Percentiles rank a stretch among this genome's conserved stretches.
Conservation (phyloP, 2,888 invertebrate genomes). For the Cyrtodaria siliqua region DNA sequence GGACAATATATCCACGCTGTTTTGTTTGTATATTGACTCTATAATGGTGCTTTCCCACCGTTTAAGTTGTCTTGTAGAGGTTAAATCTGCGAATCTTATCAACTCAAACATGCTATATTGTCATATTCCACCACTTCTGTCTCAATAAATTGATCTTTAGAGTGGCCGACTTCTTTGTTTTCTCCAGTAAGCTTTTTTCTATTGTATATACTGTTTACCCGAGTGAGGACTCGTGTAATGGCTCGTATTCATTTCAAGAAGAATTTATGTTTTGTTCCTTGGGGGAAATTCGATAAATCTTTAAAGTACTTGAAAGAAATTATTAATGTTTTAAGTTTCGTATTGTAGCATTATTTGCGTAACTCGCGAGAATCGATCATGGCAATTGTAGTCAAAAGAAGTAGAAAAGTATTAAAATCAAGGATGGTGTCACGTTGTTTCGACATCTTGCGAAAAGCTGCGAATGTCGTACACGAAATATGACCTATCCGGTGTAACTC, state of each 20-base stretch:
- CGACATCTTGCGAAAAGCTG: too few relatives aligned
- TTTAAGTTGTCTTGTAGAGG: background rate
- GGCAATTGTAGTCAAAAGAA: slow-evolving; percentile 2
- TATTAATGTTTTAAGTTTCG: slow-evolving; percentile 37
- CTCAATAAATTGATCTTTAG: slow-evolving; percentile 45
- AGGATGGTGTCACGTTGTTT: background rate
- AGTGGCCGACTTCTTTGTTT: slow-evolving; percentile 30
- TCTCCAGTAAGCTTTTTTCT: slow-evolving; percentile 5
- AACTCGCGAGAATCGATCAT: slow-evolving; percentile 38
- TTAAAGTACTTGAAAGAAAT: slow-evolving; percentile 47
- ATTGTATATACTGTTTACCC: slow-evolving; percentile 34
- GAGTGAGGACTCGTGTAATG: slow-evolving; percentile 28
- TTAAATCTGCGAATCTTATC: slow-evolving; percentile 20
- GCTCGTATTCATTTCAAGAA: slow-evolving; percentile 59
- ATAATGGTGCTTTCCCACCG: background rate
- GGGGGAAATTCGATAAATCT: slow-evolving; percentile 59
- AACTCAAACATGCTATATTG: slow-evolving; percentile 22
- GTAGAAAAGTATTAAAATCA: background rate
- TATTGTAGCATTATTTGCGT: slow-evolving; percentile 43
- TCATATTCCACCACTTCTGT: slow-evolving; percentile 15
- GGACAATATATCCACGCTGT: too few relatives aligned
- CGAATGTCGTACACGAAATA: too few relatives aligned
- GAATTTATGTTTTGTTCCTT: slow-evolving; percentile 35
- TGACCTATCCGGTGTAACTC: too few relatives aligned
- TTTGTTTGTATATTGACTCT: too few relatives aligned